Conservation (phyloP, 2,888 invertebrate species). For the Zonitis immaculata region DNA sequence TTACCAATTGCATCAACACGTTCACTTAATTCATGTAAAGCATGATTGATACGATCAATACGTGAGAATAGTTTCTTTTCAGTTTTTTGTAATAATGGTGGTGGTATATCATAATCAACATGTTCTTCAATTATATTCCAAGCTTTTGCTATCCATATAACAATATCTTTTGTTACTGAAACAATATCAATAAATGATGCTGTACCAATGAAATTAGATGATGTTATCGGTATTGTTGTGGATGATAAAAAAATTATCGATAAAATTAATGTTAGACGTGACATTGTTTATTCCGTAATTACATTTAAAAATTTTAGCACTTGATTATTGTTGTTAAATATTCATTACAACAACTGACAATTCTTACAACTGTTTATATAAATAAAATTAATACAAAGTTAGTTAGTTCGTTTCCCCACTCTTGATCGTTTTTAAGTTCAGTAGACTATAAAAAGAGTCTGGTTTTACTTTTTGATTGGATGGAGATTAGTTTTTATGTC, state of each 20-base stretch:
- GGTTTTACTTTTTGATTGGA: neutral
- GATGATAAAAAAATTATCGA: neutral
- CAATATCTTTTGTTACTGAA: conserved; percentile 57
- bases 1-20: conserved; percentile 36
- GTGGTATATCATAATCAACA: conserved; percentile 50
- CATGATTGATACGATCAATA: conserved; percentile 44
- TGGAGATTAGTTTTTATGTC: neutral
- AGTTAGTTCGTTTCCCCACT: neutral
- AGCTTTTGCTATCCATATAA: conserved; percentile 56
- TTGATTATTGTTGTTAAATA: no score
- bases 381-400: neutral
- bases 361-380: neutral
- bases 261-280: neutral
- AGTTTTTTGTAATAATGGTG: conserved; percentile 58
- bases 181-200: conserved; percentile 53
- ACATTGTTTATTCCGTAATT: no score
- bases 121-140: conserved; percentile 62
- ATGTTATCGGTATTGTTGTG: neutral
- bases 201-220: neutral
- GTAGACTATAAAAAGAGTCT: neutral
- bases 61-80: conserved; percentile 59
- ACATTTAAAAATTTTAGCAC: no score
- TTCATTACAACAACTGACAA: no score
- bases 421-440: neutral
- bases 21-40: conserved; percentile 46